Base-by-base conservation (phyloP, 2,113 vertebrate species). In the Pelmatolapia mariae region DNA sequence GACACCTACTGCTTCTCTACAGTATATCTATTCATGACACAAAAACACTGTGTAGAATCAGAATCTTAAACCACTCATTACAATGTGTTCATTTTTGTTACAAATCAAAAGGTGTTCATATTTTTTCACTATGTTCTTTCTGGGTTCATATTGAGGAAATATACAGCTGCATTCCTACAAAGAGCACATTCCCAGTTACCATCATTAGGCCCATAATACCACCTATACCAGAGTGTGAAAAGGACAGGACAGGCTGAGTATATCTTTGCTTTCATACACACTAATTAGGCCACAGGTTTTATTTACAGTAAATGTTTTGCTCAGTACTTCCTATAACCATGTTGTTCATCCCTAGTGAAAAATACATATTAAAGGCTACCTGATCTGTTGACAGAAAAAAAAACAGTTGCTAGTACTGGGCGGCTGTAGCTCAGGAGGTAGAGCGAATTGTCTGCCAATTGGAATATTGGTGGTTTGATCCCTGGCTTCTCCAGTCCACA, bases 331-430 rank as follows among this genome's bases (percentile, higher is more conserved):
- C 3, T 40, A 13, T 66, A 38, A 66, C 13, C 38, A 24, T 71
- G 38, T 43, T 24, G 24, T 43, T 71, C 38, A 68, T 68, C 61
- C 61, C 33, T 45, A 16, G n/a, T 10, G 38, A 71, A 16, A 22
- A 71, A 71, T 71, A 24, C n/a, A 71, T 22, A 15, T 9, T 71
- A 71, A 40, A 40, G n/a, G 12, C 7, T 6, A 40, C 63, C 36
- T 40, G 63, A 71, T 40, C 12, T 40, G 19, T 71, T 71, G 63
- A 40, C 36, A 71, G 7, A 40, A 68, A 40, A 68, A 33, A 22
- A 4, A 1, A 0, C n/a, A 40, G 36, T 3, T 22, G 63, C 3
- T 68, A 40, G 15, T 68, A 24, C 36, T 68, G 2, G 63, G 8
- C 5, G 3, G 63, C 63, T 40, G 11, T 24, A 24, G 38, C 13